Evolutionary conservation across 2,888 invertebrate genomes (phyloP), one percentile per base, ranked within the genome.

Genomic region (Phalangium opilio): DNA sequence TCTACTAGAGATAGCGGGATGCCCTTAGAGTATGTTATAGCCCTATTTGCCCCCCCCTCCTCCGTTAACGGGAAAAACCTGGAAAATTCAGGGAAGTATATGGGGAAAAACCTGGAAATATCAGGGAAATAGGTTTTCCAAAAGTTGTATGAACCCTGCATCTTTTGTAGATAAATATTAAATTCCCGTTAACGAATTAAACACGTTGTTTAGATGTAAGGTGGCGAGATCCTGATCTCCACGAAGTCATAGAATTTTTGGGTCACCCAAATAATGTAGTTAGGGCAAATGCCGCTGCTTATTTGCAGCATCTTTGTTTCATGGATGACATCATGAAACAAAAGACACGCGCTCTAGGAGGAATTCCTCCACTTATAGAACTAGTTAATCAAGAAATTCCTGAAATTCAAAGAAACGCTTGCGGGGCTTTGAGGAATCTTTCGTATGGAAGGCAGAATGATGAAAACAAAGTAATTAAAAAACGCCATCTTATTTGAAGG

Each of bases 241-340:
- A 91, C 41, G 98, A 99, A 73, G 95, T 99, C 46, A 95, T 98
- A 60, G 93, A 95, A 60, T 98, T 95, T 71, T 76, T 98, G 49
- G 84, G 83, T 66, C 90, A 90, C 61, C 85, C 87, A 21, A 93
- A 90, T 62, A 87, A 90, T 67, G 81, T 87, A 57, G 87, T 96
- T 57, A 91, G 91, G 69, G 91, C 93, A 17, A 96, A 99, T 70
- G 96, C 98, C 2, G 93, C 95, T 41, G 98, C 95, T 39, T 98
- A 98, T 70, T 73, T 98, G 50, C 96, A 96, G 66, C 98, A 99
- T 71, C 75, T 99, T 48, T 93, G 91, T 60, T 98, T 87, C 64
- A 93, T 90, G 84, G 93, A 99, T 67, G 93, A 96, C 67, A 84
- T 86, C 41, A 89, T 91, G 62, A 98, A 99, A 69, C 89, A 91